Evolutionary conservation across 2,113 vertebrate genomes (phyloP).

Genomic region (Guaruba guarouba): DNA sequence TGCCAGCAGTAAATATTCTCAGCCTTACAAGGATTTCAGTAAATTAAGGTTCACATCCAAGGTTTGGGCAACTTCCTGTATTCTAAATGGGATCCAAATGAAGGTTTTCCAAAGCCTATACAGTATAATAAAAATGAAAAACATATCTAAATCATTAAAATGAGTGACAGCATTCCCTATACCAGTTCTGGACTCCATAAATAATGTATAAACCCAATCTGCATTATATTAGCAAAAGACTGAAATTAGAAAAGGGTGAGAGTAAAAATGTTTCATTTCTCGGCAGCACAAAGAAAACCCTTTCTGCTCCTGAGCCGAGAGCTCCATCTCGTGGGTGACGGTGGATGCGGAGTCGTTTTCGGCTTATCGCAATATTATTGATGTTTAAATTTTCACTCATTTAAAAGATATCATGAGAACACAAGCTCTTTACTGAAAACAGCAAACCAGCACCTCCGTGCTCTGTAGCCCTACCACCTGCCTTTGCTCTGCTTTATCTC

Average conservation of each 20-base stretch:
- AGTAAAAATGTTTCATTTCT: slow-evolving; percentile 1
- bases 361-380: accelerated
- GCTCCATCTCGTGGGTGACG: slow-evolving; percentile 66
- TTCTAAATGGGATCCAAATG: slow-evolving; percentile 68
- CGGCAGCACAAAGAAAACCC: neutral
- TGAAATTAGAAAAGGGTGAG: slow-evolving; percentile 53
- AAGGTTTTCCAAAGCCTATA: slow-evolving; percentile 61
- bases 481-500: neutral
- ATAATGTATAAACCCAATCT: slow-evolving; percentile 62
- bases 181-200: slow-evolving; percentile 62
- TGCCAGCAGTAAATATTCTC: slow-evolving; percentile 68
- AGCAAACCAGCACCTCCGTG: neutral
- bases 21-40: slow-evolving; percentile 61
- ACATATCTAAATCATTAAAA: slow-evolving; percentile 65
- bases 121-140: slow-evolving; percentile 64
- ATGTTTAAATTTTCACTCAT: neutral
- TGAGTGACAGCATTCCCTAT: slow-evolving; percentile 66
- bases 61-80: slow-evolving; percentile 67
- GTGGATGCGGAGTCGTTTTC: accelerated
- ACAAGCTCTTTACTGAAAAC: neutral
- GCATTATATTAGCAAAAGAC: slow-evolving; percentile 65
- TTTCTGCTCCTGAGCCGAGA: slow-evolving; percentile 43
- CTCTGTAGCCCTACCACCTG: neutral
- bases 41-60: slow-evolving; percentile 70
- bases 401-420: neutral